Conservation (phyloP, 2,797 vertebrate species). For the Lacerta agilis region DNA sequence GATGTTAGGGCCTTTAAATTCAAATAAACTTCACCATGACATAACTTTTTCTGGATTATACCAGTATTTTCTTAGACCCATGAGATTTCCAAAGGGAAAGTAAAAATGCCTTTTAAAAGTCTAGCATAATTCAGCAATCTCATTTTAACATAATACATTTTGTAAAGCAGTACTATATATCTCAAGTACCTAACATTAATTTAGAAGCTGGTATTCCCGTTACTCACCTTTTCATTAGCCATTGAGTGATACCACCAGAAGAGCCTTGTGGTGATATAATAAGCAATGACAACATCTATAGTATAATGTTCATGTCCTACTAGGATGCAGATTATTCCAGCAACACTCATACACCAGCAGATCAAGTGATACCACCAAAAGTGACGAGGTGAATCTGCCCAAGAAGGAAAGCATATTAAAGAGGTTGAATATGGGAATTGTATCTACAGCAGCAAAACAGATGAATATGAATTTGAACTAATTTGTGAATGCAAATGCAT, state of each 20-base stretch:
- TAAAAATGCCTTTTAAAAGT: background rate
- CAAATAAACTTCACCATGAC: background rate
- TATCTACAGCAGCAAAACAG: constrained; percentile 3
- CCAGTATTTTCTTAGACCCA: background rate
- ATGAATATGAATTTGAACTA: background rate
- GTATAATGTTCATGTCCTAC: constrained; percentile 98
- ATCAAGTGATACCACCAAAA: constrained; percentile 98
- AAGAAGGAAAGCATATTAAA: background rate
- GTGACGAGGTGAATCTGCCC: constrained; percentile 91
- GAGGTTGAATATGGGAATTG: background rate
- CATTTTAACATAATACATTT: background rate
- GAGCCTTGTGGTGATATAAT: constrained; percentile 96
- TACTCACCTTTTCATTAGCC: constrained; percentile 93
- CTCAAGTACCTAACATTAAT: background rate
- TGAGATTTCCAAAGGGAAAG: background rate
- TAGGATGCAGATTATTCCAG: constrained; percentile 93
- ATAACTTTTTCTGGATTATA: background rate
- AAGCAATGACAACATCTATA: constrained; percentile 93
- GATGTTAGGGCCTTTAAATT: background rate
- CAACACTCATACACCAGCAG: constrained; percentile 94
- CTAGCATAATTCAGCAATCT: background rate
- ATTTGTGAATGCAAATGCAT: background rate
- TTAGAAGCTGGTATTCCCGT: background rate
- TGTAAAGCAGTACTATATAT: background rate
- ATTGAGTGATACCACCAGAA: constrained; percentile 99